Evolutionary conservation across 2,888 invertebrate genomes (phyloP).

Genomic region (Plebejus anna): DNA sequence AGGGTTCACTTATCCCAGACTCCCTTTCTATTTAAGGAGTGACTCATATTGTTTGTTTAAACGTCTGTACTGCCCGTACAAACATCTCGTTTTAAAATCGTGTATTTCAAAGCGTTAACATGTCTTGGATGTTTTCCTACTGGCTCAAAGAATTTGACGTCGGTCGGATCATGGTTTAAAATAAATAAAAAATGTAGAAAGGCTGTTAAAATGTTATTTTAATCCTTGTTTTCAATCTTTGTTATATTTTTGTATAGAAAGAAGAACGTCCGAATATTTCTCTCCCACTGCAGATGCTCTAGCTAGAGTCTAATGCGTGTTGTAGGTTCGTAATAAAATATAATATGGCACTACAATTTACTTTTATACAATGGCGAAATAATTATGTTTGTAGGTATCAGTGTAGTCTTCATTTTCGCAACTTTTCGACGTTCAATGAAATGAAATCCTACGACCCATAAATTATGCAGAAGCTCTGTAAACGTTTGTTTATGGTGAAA

Average conservation of each 20-base stretch:
- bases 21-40: constrained; percentile 27
- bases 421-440: constrained; percentile 24
- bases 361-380: not conserved
- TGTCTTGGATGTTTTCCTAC: constrained; percentile 22
- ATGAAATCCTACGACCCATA: constrained; percentile 39
- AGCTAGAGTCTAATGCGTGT: too few species aligned
- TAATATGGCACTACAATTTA: not conserved
- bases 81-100: constrained; percentile 23
- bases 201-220: not conserved
- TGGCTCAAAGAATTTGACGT: constrained; percentile 1
- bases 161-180: constrained; percentile 5
- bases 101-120: constrained; percentile 21
- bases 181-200: not conserved
- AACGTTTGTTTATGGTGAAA: constrained; percentile 58
- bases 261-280: not conserved
- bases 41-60: constrained; percentile 22
- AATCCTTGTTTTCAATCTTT: not conserved
- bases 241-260: not conserved
- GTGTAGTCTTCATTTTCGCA: constrained; percentile 12
- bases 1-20: constrained; percentile 17
- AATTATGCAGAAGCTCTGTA: constrained; percentile 42
- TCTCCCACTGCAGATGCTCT: not conserved
- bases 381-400: not conserved
- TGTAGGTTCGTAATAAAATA: too few species aligned
- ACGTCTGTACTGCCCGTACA: not conserved